These are phyloP conservation scores for Pipa parva DNA, from an alignment of 2,113 vertebrate species.

Conservation along the genomic window DNA sequence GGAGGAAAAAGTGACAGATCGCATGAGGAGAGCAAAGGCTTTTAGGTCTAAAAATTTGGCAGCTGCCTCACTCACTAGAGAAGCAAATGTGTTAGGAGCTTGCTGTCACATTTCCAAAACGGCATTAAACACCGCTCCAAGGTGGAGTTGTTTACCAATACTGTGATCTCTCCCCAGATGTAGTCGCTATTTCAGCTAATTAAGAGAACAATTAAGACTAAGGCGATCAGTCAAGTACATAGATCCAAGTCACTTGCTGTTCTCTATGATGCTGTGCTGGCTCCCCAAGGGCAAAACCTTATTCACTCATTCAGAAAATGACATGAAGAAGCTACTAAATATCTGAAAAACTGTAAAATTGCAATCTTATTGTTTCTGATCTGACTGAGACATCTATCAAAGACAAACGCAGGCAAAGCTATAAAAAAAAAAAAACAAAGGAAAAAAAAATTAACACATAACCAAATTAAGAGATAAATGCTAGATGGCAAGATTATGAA, in stretches of 20 bases:
- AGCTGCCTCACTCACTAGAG: conserved; percentile 64
- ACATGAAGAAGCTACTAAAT: conserved; percentile 79
- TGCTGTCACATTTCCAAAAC: conserved; percentile 71
- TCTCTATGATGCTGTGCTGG: conserved; percentile 58
- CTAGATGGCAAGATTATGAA: not conserved
- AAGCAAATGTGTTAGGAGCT: conserved; percentile 58
- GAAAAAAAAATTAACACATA: too few species aligned
- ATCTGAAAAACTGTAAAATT: conserved; percentile 80
- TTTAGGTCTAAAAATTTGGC: conserved; percentile 64
- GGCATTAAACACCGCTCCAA: conserved; percentile 71
- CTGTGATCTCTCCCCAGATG: conserved; percentile 80
- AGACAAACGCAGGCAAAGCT: conserved; percentile 59
- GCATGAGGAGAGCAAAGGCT: conserved; percentile 49
- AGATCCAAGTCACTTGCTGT: conserved; percentile 68
- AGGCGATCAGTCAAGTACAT: conserved; percentile 79
- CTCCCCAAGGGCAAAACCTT: conserved; percentile 70
- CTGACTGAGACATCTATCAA: conserved; percentile 64
- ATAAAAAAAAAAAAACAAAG: too few species aligned
- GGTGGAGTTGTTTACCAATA: conserved; percentile 78
- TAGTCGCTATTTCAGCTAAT: conserved; percentile 89
- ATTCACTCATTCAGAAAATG: conserved; percentile 82
- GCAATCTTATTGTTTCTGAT: conserved; percentile 72
- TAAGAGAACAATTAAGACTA: conserved; percentile 96
- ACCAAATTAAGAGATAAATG: too few species aligned
- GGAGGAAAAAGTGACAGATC: conserved; percentile 54